Base-by-base conservation (phyloP, 2,113 vertebrate genomes). In the Chascanopsetta lugubris region DNA sequence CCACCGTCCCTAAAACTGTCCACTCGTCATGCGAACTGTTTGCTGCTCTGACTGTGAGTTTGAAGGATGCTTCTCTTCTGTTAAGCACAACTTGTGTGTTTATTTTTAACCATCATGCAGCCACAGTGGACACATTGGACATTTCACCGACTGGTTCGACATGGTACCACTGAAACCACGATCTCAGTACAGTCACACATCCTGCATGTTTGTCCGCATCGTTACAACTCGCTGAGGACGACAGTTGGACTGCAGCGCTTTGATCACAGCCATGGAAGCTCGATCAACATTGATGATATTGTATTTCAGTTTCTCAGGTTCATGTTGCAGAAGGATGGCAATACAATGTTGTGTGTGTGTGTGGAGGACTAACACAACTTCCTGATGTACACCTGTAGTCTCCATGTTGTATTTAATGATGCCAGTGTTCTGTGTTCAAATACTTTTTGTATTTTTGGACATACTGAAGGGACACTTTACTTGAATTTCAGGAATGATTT, bases 261-360 rank as follows among this genome's bases (percentile, higher is more conserved):
- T 34, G 32, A 32, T 61, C 8, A 22, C 21, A 54, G 60, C 51
- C 10, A 9, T 51, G 55, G 0, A 43, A 27, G 20, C 34, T 21
- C 24, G 21, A 47, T 24, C n/a, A n/a, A n/a, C n/a, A n/a, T 36
- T n/a, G n/a, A 53, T n/a, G 3, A 4, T 56, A 69, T 32, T 70
- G 29, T 48, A 17, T 69, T n/a, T 18, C n/a, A 61, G 34, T 30
- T 65, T 76, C 77, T 77, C 72, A 83, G 76, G 68, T 65, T 75
- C n/a, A 47, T 45, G 55, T 48, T 46, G 62, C 30, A 20, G 29
- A 65, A 26, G 34, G 57, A 38, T 49, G 72, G 51, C 34, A 74
- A 53, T 27, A 46, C 12, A 51, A 2, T 53, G 45, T 9, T 2
- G 18, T 15, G 42, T 30, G n/a, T 54, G 58, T 18, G 27, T 21